Base-by-base conservation (phyloP, 2,888 invertebrate species). In the Podotricha telesiphe region DNA sequence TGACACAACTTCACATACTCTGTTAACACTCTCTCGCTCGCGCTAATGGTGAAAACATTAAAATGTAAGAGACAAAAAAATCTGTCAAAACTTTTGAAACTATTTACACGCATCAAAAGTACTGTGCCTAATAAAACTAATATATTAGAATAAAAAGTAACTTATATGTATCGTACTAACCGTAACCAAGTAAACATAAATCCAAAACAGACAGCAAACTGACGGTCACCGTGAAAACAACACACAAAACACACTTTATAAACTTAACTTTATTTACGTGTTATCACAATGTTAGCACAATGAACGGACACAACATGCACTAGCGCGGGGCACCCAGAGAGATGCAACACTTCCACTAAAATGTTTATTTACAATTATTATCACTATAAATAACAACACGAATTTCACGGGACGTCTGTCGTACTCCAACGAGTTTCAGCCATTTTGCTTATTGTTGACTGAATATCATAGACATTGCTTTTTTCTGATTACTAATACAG, bases 181-280 rank as follows among this genome's bases (percentile, higher is more conserved):
- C 89, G 88, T 85, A 78, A 78, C 85, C 85, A 88, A 88, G 85
- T 85, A 86, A 86, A 87, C 92, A 92, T 92, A 91, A 89, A 92
- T 91, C 92, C 92, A 89, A 91, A 86, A 87, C 81, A 84, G 80
- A 83, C 80, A 80, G 80, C 85, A 83, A 82, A 78, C 76, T 78
- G 79, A 83, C 82, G 82, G 82, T 86, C 85, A 85, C 82, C 80
- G 79, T 78, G 82, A 89, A 90, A 91, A 92, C 91, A 91, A 86
- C 86, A 77, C 86, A 88, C 86, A 88, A 87, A 87, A 87, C 88
- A 91, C 90, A 91, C 87, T 81, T 81, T 82, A 82, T 22, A 59
- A 88, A 86, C 78, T 84, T 82, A 82, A 75, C 76, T 70, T 67
- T 71, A 58, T 71, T 68, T 68, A 67, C 51, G 67, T 77, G 75